phyloP scores from a whole-genome alignment of 2,113 vertebrate species.

The Grammomys dolichurus region DNA sequence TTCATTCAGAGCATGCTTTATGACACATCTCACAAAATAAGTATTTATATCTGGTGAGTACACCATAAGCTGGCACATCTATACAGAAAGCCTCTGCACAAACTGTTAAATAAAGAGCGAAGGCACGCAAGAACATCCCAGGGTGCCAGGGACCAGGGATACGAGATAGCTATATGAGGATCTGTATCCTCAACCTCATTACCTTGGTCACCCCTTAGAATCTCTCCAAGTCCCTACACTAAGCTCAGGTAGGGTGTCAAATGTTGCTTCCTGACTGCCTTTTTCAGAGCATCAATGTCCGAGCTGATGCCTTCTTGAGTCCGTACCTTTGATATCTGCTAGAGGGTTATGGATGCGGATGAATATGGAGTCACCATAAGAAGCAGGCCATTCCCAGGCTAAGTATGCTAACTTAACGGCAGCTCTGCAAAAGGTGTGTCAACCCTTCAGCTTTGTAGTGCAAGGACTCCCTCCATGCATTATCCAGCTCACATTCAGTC shows the following conservation, averaged over 20 bases:
- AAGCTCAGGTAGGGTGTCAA: background rate
- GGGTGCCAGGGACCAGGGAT: background rate
- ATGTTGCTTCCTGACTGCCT: background rate
- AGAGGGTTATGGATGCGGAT: background rate
- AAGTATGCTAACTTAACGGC: background rate
- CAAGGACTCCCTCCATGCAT: accelerated
- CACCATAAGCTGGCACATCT: background rate
- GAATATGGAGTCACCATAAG: background rate
- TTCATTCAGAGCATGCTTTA: background rate
- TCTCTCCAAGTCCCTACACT: no score
- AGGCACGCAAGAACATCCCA: background rate
- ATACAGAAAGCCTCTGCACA: background rate
- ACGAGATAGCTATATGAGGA: background rate
- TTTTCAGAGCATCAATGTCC: background rate
- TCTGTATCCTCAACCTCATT: background rate
- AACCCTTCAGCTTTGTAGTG: background rate
- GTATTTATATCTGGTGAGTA: background rate
- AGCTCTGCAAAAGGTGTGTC: background rate
- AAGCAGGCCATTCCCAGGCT: background rate
- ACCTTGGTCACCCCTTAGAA: background rate
- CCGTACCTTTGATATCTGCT: background rate
- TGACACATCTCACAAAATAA: background rate
- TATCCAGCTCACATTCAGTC: background rate
- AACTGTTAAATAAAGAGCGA: background rate
- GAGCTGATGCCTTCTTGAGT: background rate